Percentiles rank a stretch among this genome's conserved stretches.
Evolutionary conservation across 2,797 vertebrate genomes (phyloP).

Genomic region (Sparus aurata): DNA sequence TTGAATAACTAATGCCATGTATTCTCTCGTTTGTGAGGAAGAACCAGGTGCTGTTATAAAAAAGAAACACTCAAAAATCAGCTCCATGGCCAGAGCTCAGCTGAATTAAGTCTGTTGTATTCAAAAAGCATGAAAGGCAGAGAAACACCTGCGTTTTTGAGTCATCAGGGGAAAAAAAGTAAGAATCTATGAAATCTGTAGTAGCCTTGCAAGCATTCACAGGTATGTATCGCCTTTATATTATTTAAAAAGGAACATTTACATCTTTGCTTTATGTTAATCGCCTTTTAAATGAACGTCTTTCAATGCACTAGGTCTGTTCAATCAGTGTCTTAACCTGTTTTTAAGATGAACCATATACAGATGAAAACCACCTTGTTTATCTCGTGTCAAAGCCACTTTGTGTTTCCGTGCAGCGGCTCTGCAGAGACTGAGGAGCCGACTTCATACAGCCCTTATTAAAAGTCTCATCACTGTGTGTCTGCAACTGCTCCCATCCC

Average conservation of each 20-base stretch:
- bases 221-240: not conserved
- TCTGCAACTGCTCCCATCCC: conserved; percentile 44
- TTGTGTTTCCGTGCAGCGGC: conserved; percentile 58
- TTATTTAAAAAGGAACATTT: not conserved
- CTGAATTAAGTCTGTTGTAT: not conserved
- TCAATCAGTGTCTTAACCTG: conserved; percentile 17
- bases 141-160: not conserved
- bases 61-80: not conserved
- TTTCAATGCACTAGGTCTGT: conserved; percentile 28
- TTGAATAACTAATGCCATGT: not conserved
- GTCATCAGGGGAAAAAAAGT: not conserved
- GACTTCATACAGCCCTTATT: conserved; percentile 56
- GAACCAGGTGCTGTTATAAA: too few species aligned
- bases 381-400: conserved; percentile 64
- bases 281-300: conserved; percentile 30
- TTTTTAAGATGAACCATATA: conserved; percentile 34
- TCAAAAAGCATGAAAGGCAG: too few species aligned
- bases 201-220: not conserved
- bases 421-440: conserved; percentile 35
- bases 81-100: not conserved
- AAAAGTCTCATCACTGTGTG: conserved; percentile 60
- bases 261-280: conserved; percentile 2
- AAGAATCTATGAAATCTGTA: not conserved
- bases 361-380: conserved; percentile 55
- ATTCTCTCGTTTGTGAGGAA: too few species aligned